Base-by-base conservation (phyloP, 2,113 vertebrate species). In the Prionailurus viverrinus region DNA sequence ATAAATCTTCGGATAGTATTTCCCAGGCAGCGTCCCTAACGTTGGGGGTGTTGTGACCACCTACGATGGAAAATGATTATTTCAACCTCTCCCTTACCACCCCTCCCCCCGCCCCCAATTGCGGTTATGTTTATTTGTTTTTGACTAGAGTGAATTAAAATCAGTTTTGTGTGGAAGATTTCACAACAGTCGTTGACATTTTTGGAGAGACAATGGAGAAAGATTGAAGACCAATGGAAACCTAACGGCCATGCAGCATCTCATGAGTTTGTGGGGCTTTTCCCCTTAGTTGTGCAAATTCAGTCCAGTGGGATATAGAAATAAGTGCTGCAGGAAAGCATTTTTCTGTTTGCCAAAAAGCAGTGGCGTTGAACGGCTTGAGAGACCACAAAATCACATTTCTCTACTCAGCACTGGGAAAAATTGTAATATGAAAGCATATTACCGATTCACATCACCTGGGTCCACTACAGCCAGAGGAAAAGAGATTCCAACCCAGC, bases 161-260 rank as follows among this genome's bases (percentile, higher is more conserved):
- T 96, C 86, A 29, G 48, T 96, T 93, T 89, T 61, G 79, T 87
- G 94, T 93, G 51, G 61, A 87, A 87, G 73, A 84, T 97, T 98
- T 96, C 89, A 61, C 92, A 98, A 96, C 18, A 31, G 31, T 23
- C 69, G 23, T 80, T 27, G 92, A 94, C 83, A 87, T 91, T 76
- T 93, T 53, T 39, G 83, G 97, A 89, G 61, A 74, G 55, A 53
- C 1, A 3, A n/a, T n/a, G 29, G 89, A 92, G 73, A 71, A 84
- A 86, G 76, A 84, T 4, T 29, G 83, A 94, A 76, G 80, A 45
- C 4, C 1, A 36, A 39, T 31, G 65, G 45, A 84, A 97, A 74
- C 90, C 45, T 4, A 8, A 78, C 74, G 89, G 65, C 55, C 27
- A 0, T 7, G 31, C 39, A 45, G 65, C 86, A 48, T 19, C 8